Base-by-base conservation (phyloP, 2,888 invertebrate species). In the Acronicta aceris region DNA sequence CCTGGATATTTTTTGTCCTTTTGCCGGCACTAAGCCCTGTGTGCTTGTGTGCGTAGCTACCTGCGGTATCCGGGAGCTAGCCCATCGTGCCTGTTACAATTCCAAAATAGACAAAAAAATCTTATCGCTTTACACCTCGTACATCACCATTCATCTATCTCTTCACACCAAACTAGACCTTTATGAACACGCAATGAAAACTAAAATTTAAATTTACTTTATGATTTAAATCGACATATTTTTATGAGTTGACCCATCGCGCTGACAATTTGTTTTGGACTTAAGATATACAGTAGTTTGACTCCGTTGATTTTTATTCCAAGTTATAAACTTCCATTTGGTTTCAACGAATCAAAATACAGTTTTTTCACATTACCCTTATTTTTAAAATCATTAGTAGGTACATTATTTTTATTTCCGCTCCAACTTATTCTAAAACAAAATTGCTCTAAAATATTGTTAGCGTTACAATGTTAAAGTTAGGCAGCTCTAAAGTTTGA, bases 11-110 rank as follows among this genome's bases (percentile, higher is more conserved):
- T 80, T 81, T 82, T 81, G 78, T 76, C 77, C 66, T 83, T 84
- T 87, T 76, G 78, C 82, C 81, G 77, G 77, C 84, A 85, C 81
- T 81, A 86, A 81, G 76, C 74, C 30, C 50, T 52, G 67, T 83
- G 79, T 85, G 78, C 69, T 75, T 89, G 92, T 91, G 88, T 89
- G 92, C 55, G 91, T 87, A 78, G 81, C 92, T 93, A 93, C 93
- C 93, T 93, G 93, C 88, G 82, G 87, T 85, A 90, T 89, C 90
- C 89, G 90, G 90, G 86, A 87, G 89, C 87, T 78, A 81, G 83
- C 83, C 83, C 83, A 84, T 85, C 88, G 85, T 83, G 86, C 81
- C 83, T 83, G 84, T 84, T 86, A 85, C 85, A 82, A 82, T 83
- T 85, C 77, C 83, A 87, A 90, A 89, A 90, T 83, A 89, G 82